Evolutionary conservation across 2,797 vertebrate species (phyloP).

Genomic region (Phylloscopus collybita): DNA sequence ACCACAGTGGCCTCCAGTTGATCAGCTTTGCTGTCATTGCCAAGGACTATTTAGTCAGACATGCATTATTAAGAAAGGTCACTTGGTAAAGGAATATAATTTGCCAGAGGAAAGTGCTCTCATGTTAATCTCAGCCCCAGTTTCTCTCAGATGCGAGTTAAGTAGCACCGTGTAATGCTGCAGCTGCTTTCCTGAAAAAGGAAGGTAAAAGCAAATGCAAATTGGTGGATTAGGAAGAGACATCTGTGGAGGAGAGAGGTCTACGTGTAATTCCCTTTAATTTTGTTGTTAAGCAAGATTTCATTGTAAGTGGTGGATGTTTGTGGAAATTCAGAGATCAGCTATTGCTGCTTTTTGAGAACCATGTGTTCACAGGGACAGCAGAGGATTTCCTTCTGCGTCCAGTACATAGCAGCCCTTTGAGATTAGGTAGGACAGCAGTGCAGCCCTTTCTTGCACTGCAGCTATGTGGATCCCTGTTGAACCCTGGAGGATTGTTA

Average conservation of each 20-base stretch:
- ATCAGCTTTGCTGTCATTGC: conserved; percentile 43
- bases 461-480: not conserved
- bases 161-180: not conserved
- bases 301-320: not conserved
- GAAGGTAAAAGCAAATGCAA: not conserved
- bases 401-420: not conserved
- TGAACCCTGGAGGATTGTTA: not conserved
- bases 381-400: conserved; percentile 7
- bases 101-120: not conserved
- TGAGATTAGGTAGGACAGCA: not conserved
- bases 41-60: conserved; percentile 48
- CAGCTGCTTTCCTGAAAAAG: not conserved
- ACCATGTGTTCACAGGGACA: not conserved
- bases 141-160: not conserved
- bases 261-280: conserved; percentile 13
- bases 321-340: conserved; percentile 24
- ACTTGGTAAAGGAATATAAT: not conserved
- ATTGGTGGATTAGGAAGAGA: conserved; percentile 17
- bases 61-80: conserved; percentile 15
- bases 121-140: not conserved
- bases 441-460: not conserved
- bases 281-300: conserved; percentile 50
- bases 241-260: not conserved
- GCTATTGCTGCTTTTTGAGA: conserved; percentile 20
- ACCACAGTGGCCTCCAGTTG: conserved; percentile 6